These are phyloP conservation scores for Dryobotodes eremita DNA, from an alignment of 2,888 invertebrate species.

Conservation along the genomic window DNA sequence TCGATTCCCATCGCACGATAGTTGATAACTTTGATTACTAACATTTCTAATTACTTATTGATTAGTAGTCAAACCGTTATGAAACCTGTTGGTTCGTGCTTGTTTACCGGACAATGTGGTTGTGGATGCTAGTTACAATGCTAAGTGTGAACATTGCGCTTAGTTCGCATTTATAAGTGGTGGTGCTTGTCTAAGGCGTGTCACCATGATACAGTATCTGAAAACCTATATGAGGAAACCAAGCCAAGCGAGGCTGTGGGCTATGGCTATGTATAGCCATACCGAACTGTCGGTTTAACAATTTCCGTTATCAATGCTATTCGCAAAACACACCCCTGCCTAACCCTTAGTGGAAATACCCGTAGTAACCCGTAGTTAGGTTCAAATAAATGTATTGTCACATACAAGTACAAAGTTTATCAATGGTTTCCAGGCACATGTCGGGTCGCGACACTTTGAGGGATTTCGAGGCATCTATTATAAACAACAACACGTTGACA, in stretches of 20 bases:
- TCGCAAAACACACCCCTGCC: background rate
- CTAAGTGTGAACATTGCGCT: background rate
- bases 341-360: background rate
- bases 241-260: background rate
- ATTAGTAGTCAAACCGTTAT: background rate
- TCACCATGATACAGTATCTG: background rate
- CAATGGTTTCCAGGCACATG: background rate
- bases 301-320: background rate
- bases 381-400: constrained; percentile 9
- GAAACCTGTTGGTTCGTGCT: background rate
- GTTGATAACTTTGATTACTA: constrained; percentile 23
- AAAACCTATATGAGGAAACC: background rate
- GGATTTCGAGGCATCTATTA: background rate
- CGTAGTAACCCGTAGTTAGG: background rate
- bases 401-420: background rate
- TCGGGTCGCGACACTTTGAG: background rate
- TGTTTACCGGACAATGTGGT: background rate
- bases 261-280: background rate
- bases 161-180: background rate
- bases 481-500: background rate
- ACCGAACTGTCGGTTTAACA: background rate
- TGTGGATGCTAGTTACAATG: background rate
- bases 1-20: constrained; percentile 1
- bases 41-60: constrained; percentile 26
- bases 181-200: background rate